A percentile compares a stretch with the other conserved stretches of the same genome.
Conservation (phyloP, 2,797 vertebrate species). For the Distichodus sexfasciatus region DNA sequence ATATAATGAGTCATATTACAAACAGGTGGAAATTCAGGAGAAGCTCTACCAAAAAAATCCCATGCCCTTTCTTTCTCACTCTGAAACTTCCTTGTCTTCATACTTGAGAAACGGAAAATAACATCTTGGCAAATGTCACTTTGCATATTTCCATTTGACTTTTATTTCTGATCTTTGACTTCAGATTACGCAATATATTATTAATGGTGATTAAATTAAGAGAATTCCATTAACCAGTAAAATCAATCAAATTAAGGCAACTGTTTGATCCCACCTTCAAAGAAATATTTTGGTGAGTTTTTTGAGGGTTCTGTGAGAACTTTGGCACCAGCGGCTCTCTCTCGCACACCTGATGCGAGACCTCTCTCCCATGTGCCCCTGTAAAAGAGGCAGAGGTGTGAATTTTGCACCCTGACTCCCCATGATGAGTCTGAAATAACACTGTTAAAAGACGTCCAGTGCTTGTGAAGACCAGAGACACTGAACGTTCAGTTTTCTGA, state of each 20-base stretch:
- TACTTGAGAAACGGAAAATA: too few relatives aligned
- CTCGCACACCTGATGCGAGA: slow-evolving; percentile 67
- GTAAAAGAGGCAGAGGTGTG: slow-evolving; percentile 71
- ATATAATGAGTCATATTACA: too few relatives aligned
- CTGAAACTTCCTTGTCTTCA: too few relatives aligned
- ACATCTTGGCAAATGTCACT: too few relatives aligned
- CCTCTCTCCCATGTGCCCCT: slow-evolving; percentile 55
- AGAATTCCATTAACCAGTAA: background rate
- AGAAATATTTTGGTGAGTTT: slow-evolving; percentile 55
- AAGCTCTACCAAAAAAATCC: too few relatives aligned
- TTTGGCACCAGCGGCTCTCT: slow-evolving; percentile 62
- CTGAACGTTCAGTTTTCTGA: background rate
- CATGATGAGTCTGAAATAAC: slow-evolving; percentile 69
- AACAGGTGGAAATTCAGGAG: too few relatives aligned
- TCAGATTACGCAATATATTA: background rate
- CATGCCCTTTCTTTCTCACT: too few relatives aligned
- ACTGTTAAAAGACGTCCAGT: slow-evolving; percentile 41
- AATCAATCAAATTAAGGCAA: slow-evolving; percentile 17
- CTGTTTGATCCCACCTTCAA: slow-evolving; percentile 68
- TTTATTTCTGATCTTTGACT: too few relatives aligned
- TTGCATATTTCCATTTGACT: too few relatives aligned
- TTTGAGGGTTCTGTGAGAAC: slow-evolving; percentile 68
- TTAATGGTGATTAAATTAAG: slow-evolving; percentile 2
- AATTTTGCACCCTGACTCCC: slow-evolving; percentile 66
- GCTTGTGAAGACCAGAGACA: slow-evolving; percentile 6